Evolutionary conservation across 2,888 invertebrate genomes (phyloP), one percentile per base, ranked within the genome.

Genomic region (Apotomis betuletana): DNA sequence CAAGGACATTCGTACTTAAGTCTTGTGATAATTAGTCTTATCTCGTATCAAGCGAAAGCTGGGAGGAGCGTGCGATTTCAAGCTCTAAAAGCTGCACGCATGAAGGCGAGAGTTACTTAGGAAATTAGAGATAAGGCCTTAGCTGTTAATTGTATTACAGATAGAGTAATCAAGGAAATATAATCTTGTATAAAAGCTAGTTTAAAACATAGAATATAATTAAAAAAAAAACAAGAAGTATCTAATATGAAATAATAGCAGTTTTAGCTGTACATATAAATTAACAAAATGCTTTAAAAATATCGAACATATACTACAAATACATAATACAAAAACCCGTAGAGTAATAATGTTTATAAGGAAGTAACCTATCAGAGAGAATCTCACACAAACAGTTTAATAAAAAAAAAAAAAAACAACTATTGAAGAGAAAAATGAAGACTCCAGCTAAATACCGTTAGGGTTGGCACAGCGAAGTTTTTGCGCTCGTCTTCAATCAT

Each of bases 21-120:
- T 78, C 77, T 79, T 79, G 75, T 75, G 79, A 80, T 83, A 82
- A 82, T 82, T 81, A 79, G 75, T 74, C 69, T 76, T 79, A 77
- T 79, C 76, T 72, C 64, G 60, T 65, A 73, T 73, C 59, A 73
- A 71, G 73, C 71, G 67, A 72, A 68, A 72, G 60, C 68, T 62
- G 67, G 44, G 57, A 49, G 67, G 46, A 60, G 15, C 58, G 63
- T 49, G 63, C 72, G 58, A 72, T 57, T 71, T 67, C 57, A 68
- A 72, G 63, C 72, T 63, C 68, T 67, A 57, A 62, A 67, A 71
- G 67, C 71, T 62, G 41, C 54, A 27, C 51, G 52, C 51, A 52
- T 51, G 67, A 71, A 67, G 67, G 67, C 67, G 61, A 62, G 65
- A 71, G 67, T 62, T 71, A 55, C 60, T 62, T 57, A 67, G n/a